These are phyloP conservation scores for Contarinia nasturtii DNA, from an alignment of 1,140 invertebrate genomes.

Conservation along the genomic window DNA sequence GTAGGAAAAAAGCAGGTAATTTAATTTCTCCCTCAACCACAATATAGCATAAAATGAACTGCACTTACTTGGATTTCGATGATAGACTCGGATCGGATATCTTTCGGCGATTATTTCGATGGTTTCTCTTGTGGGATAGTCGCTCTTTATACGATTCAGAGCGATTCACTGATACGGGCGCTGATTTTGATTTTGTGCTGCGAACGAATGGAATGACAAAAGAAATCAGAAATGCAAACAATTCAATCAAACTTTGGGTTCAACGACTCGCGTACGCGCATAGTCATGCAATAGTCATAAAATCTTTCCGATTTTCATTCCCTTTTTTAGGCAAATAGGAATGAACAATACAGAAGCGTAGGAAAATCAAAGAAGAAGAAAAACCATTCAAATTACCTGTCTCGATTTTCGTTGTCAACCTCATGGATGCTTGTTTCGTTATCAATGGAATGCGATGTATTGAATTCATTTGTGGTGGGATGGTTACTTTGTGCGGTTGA, in stretches of 20 bases:
- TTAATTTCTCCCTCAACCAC: neutral
- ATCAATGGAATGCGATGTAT: constrained; percentile 10
- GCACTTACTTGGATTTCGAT: constrained; percentile 44
- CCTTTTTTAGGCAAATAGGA: too few species aligned
- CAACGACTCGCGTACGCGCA: too few species aligned
- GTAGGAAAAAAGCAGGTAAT: too few species aligned
- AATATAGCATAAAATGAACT: constrained; percentile 1
- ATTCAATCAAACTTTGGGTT: too few species aligned
- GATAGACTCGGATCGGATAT: constrained; percentile 49
- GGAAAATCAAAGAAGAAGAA: neutral
- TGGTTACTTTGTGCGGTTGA: neutral
- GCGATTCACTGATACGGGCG: constrained; percentile 21
- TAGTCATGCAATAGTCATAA: too few species aligned
- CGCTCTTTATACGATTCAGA: constrained; percentile 24
- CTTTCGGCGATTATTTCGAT: constrained; percentile 42
- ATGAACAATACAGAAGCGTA: too few species aligned
- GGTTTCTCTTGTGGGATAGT: constrained; percentile 34
- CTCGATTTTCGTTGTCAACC: constrained; percentile 3
- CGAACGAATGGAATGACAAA: too few species aligned
- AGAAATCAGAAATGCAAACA: too few species aligned
- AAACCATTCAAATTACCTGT: constrained; percentile 1
- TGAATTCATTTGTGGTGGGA: neutral
- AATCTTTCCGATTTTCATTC: too few species aligned
- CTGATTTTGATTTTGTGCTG: constrained; percentile 6
- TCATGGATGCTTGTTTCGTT: constrained; percentile 9